Base-by-base conservation (phyloP, 2,888 invertebrate species). In the Melieria crassipennis region DNA sequence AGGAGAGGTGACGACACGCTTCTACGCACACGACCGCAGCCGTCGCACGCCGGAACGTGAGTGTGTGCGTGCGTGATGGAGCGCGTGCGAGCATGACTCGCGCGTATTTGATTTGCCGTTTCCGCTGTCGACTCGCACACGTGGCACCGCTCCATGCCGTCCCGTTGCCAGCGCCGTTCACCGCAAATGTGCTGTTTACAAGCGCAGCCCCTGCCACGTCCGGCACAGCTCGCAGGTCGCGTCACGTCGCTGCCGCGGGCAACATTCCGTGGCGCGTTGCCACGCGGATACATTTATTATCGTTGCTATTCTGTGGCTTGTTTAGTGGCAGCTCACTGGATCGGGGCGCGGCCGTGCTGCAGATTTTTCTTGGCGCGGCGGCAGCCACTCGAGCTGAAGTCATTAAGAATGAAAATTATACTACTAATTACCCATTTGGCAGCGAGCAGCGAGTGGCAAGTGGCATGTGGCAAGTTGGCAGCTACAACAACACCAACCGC, bases 321-420 rank as follows among this genome's bases (percentile, higher is more conserved):
- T 4, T 57, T 57, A 57, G 56, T 66, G 45, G 46, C 66, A 42
- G 6, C 42, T 10, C 13, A 46, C 55, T 43, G 7, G 57, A 30
- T 30, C 46, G 48, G 13, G 7, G 30, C 6, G 52, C 9, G 10
- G 48, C 60, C 43, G 52, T 58, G 7, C 9, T 7, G 30, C 45
- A 16, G 13, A 67, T 68, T 69, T 72, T 65, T 42, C 70, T 75
- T 57, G 63, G 64, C 68, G 67, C 55, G 62, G 74, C 72, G 11
- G 11, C 42, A 60, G 60, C 16, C 5, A 47, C 16, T n/a, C 73
- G 75, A 75, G 75, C 76, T 80, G 75, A 73, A 78, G 78, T 81
- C 80, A 81, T 82, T 81, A 79, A 81, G 79, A 80, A 43, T 81
- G 81, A 79, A 82, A 81, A 81, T 81, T 79, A 81, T 81, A 78